Evolutionary conservation across 2,113 vertebrate species (phyloP).

Genomic region (Pterocles burchelli): DNA sequence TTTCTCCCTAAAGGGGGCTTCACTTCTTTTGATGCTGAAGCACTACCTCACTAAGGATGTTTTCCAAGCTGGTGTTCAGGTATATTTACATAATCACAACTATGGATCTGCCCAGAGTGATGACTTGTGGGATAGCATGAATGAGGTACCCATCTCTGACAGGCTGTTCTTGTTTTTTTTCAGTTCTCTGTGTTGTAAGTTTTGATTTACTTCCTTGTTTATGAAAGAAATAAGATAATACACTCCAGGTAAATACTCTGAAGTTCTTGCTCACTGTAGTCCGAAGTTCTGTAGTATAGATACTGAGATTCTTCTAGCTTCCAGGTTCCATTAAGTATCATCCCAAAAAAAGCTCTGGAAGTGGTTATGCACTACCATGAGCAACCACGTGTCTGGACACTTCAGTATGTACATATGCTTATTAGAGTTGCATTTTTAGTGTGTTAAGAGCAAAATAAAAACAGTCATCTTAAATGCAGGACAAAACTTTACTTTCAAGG

Average conservation of each 20-base stretch:
- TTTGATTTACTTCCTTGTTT: background rate
- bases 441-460: background rate
- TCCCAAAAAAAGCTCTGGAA: background rate
- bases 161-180: background rate
- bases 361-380: background rate
- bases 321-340: background rate
- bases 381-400: background rate
- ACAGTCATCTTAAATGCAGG: background rate
- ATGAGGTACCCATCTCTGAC: constrained; percentile 75
- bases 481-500: background rate
- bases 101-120: constrained; percentile 82
- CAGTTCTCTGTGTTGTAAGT: background rate
- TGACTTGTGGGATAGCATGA: constrained; percentile 91
- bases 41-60: constrained; percentile 80
- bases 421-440: background rate
- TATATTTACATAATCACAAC: constrained; percentile 83
- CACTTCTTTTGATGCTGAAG: constrained; percentile 92
- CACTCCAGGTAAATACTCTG: background rate
- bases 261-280: background rate
- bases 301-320: background rate
- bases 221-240: background rate
- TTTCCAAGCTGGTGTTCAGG: constrained; percentile 84
- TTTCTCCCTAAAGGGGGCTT: constrained; percentile 81
- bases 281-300: background rate
- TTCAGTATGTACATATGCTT: background rate